phyloP scores from a whole-genome alignment of 2,797 vertebrate genomes.

The Smutsia gigantea region DNA sequence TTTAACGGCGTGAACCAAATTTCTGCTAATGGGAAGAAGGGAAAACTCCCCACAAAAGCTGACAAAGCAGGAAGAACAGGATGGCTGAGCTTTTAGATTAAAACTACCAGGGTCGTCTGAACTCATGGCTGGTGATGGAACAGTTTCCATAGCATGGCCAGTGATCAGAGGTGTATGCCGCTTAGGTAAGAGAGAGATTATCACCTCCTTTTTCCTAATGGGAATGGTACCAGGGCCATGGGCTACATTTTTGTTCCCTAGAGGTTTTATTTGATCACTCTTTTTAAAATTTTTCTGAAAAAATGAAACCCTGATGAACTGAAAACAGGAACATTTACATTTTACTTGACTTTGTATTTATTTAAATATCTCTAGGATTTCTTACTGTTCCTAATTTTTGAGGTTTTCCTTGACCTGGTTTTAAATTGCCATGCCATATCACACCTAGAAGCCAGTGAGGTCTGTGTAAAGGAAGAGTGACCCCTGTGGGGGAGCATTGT shows the following conservation, averaged over 20 bases:
- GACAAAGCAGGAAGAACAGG: conserved; percentile 85
- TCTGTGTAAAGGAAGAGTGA: background rate
- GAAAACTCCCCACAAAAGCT: conserved; percentile 83
- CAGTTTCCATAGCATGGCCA: conserved; percentile 75
- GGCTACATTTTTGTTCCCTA: conserved; percentile 47
- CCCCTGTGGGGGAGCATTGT: background rate
- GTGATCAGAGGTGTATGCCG: conserved; percentile 79
- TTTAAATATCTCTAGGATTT: conserved; percentile 48
- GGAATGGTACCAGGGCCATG: background rate
- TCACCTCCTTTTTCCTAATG: conserved; percentile 35
- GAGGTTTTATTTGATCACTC: conserved; percentile 60
- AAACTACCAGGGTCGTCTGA: conserved; percentile 74
- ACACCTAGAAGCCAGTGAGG: background rate
- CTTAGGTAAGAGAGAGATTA: conserved; percentile 74
- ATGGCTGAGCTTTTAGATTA: conserved; percentile 82
- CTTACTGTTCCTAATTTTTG: conserved; percentile 10
- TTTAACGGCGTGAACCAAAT: conserved; percentile 73
- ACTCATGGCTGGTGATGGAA: conserved; percentile 71
- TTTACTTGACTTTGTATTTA: conserved; percentile 51
- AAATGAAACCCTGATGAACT: background rate
- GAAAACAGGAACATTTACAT: conserved; percentile 15
- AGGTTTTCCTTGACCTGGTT: conserved; percentile 39
- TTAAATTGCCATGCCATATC: background rate
- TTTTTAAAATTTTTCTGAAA: conserved; percentile 23
- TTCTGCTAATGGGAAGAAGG: conserved; percentile 74